Conservation (phyloP, 2,888 invertebrate genomes). For the Schizaphis graminum region DNA sequence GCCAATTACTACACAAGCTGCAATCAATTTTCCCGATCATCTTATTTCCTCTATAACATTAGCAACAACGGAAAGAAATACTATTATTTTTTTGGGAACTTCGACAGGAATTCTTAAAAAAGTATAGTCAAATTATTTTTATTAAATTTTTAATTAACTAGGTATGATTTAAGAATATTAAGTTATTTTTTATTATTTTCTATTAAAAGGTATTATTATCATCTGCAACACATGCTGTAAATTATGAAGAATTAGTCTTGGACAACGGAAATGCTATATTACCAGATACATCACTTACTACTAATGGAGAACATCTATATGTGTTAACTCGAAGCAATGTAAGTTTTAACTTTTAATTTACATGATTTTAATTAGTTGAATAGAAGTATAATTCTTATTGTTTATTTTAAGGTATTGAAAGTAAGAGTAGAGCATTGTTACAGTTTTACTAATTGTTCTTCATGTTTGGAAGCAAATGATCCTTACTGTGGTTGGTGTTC, state of each 20-base stretch:
- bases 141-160: neutral
- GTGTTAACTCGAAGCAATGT: constrained; percentile 84
- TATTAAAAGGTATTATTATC: constrained; percentile 77
- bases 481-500: constrained; percentile 98
- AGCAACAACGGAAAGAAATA: constrained; percentile 90
- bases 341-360: constrained; percentile 71
- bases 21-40: constrained; percentile 83
- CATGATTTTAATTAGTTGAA: neutral
- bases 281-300: constrained; percentile 89
- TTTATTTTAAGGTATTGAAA: constrained; percentile 76
- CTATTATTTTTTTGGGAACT: constrained; percentile 94
- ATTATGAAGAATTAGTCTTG: constrained; percentile 89
- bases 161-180: neutral
- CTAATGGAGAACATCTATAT: constrained; percentile 86
- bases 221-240: constrained; percentile 78
- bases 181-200: neutral
- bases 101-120: constrained; percentile 88
- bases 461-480: constrained; percentile 90
- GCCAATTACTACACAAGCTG: constrained; percentile 84
- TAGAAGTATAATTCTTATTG: neutral
- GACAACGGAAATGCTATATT: constrained; percentile 84
- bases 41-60: constrained; percentile 88
- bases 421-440: constrained; percentile 89
- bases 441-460: constrained; percentile 87
- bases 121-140: constrained; percentile 71